A percentile compares a stretch with the other conserved stretches of the same genome.
Evolutionary conservation across 2,888 invertebrate genomes (phyloP).

Genomic region (Ophion slaviceki): DNA sequence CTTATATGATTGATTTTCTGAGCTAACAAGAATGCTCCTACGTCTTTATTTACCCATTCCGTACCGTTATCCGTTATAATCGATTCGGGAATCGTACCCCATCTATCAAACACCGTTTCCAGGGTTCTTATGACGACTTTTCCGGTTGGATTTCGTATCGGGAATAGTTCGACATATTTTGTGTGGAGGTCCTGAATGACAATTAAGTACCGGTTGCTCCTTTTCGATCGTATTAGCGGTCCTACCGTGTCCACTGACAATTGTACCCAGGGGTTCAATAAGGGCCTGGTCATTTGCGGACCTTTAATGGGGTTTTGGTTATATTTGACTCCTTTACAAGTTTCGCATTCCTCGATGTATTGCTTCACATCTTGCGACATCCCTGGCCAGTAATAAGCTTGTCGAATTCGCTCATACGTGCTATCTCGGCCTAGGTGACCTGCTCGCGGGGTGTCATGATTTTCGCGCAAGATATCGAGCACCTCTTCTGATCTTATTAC

Average conservation of each 20-base stretch:
- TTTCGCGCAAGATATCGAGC: too few species aligned
- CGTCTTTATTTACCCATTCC: slow-evolving; percentile 44
- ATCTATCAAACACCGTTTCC: not conserved
- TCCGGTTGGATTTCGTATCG: not conserved
- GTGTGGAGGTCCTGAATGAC: slow-evolving; percentile 33
- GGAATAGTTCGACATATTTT: slow-evolving; percentile 31
- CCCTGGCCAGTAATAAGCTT: too few species aligned
- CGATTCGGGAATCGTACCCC: slow-evolving; percentile 1
- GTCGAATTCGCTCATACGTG: too few species aligned
- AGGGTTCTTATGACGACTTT: slow-evolving; percentile 6
- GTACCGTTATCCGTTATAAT: slow-evolving; percentile 44
- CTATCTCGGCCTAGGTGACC: too few species aligned
- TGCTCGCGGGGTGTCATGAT: too few species aligned
- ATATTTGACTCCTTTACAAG: too few species aligned
- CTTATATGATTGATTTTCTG: not conserved
- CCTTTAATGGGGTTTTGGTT: slow-evolving; percentile 1
- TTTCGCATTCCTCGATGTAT: too few species aligned
- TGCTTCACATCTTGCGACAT: too few species aligned
- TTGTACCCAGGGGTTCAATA: not conserved
- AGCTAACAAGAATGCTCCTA: slow-evolving; percentile 3
- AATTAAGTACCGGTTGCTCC: slow-evolving; percentile 29
- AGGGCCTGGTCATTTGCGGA: slow-evolving; percentile 7
- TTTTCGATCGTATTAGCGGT: slow-evolving; percentile 18
- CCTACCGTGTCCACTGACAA: too few species aligned
- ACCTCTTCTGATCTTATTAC: too few species aligned